Evolutionary conservation across 2,113 vertebrate species (phyloP), one percentile per base, ranked within the genome.

Genomic region (Otus sunia): DNA sequence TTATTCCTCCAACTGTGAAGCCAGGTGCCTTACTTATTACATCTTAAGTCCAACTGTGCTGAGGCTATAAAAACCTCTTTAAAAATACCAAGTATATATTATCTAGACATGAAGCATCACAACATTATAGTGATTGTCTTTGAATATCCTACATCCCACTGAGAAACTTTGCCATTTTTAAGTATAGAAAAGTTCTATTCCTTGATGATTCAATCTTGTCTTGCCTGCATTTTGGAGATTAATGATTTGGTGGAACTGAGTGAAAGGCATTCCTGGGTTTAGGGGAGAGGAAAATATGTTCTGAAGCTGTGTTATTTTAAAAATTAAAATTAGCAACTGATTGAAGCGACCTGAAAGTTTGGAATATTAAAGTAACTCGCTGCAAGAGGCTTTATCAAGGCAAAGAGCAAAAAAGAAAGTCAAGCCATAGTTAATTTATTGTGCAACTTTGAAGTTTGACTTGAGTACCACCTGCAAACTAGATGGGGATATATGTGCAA

Each of bases 1-100:
- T 85, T 91, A 58, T 94, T 87, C 60, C 62, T 94, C 95, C 95
- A 78, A 41, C 94, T 96, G 94, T 91, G 94, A 93, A 93, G 87
- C 49, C 58, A 94, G 88, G 90, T 94, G 91, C 73, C 37, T 85
- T 45, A 26, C 85, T 77, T 96, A 64, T 91, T 84, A 21, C 12
- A 58, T 86, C 79, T 12, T 17, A 53, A 82, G 64, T 87, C 92
- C 91, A 84, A 15, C 73, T 96, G 91, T 94, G 91, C 91, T 9
- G 5, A 83, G 56, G 56, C 73, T 86, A 45, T 91, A 93, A 96
- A 94, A 97, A 79, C 73, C 79, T 86, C 77, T 60, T 94, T 80
- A 89, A 95, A 95, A 97, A 93, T 94, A 90, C 87, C 66, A 68
- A 32, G 55, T 73, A n/a, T 92, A 27, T 89, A n/a, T 95, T 94